Percentiles rank a stretch among this genome's conserved stretches.
These are phyloP conservation scores for Drosophila micromelanica DNA, from an alignment of 1,140 invertebrate genomes.

Conservation along the genomic window DNA sequence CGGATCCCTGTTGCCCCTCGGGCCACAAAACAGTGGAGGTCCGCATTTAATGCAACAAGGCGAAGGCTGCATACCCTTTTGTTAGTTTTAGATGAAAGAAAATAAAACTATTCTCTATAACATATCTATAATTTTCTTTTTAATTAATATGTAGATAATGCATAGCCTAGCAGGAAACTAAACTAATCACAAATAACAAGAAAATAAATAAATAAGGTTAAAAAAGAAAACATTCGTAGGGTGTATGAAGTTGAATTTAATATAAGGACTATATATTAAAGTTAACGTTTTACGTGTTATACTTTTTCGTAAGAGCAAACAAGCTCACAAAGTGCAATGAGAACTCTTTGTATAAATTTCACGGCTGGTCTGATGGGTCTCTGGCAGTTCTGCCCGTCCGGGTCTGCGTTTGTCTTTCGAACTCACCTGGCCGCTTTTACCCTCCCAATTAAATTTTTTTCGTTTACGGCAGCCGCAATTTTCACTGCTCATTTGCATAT, in stretches of 20 bases:
- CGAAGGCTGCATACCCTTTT: conserved; percentile 1
- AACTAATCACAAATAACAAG: too few species aligned
- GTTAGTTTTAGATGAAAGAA: not conserved
- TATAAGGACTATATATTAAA: not conserved
- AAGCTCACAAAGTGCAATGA: conserved; percentile 20
- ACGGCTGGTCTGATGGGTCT: conserved; percentile 43
- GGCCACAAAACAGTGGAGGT: not conserved
- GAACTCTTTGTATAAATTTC: conserved; percentile 74
- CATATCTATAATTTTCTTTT: too few species aligned
- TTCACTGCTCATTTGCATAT: conserved; percentile 77
- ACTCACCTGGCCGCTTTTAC: conserved; percentile 46
- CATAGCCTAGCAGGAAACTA: too few species aligned
- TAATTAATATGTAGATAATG: too few species aligned
- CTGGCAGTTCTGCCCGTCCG: conserved; percentile 10
- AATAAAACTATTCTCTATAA: too few species aligned
- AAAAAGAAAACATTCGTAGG: too few species aligned
- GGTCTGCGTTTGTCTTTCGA: conserved; percentile 46
- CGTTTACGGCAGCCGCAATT: conserved; percentile 54
- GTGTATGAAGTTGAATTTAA: too few species aligned
- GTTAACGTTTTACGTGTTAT: not conserved
- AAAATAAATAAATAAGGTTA: too few species aligned
- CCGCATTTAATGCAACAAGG: not conserved
- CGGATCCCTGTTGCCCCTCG: conserved; percentile 14
- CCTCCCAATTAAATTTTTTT: conserved; percentile 37
- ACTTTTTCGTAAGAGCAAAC: conserved; percentile 1